Evolutionary conservation across 1,140 invertebrate species (phyloP).

Genomic region (Papilio polyxenes): DNA sequence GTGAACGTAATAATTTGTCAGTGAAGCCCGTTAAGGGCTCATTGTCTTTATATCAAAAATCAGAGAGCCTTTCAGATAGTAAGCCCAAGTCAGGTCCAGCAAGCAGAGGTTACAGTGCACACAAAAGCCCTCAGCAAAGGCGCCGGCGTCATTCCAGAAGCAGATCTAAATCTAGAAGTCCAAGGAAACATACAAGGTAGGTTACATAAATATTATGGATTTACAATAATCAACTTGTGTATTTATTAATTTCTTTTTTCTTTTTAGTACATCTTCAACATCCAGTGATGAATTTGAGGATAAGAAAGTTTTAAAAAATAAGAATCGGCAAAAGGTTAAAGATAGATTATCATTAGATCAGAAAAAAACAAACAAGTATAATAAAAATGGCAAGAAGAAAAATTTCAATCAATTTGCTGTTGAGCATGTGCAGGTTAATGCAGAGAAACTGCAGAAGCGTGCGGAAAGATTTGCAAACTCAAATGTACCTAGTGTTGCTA

Average conservation of each 20-base stretch:
- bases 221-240: constrained; percentile 16
- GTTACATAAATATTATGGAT: background rate
- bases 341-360: constrained; percentile 74
- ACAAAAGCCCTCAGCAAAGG: constrained; percentile 64
- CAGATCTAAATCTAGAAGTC: constrained; percentile 70
- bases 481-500: constrained; percentile 70
- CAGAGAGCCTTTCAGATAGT: constrained; percentile 61
- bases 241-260: constrained; percentile 45
- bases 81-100: constrained; percentile 56
- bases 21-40: constrained; percentile 80
- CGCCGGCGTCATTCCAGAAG: constrained; percentile 64
- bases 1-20: constrained; percentile 85
- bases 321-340: constrained; percentile 75
- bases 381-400: constrained; percentile 82
- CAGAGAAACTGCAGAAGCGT: constrained; percentile 89
- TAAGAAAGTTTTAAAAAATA: constrained; percentile 66
- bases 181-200: constrained; percentile 68
- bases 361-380: constrained; percentile 73
- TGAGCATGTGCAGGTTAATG: constrained; percentile 84
- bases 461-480: constrained; percentile 90
- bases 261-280: constrained; percentile 73
- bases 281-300: constrained; percentile 75
- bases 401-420: constrained; percentile 86
- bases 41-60: constrained; percentile 79
- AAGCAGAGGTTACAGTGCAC: constrained; percentile 51